A percentile compares a stretch with the other conserved stretches of the same genome.
phyloP scores from a whole-genome alignment of 2,888 invertebrate genomes.

The Dendrolimus houi region DNA sequence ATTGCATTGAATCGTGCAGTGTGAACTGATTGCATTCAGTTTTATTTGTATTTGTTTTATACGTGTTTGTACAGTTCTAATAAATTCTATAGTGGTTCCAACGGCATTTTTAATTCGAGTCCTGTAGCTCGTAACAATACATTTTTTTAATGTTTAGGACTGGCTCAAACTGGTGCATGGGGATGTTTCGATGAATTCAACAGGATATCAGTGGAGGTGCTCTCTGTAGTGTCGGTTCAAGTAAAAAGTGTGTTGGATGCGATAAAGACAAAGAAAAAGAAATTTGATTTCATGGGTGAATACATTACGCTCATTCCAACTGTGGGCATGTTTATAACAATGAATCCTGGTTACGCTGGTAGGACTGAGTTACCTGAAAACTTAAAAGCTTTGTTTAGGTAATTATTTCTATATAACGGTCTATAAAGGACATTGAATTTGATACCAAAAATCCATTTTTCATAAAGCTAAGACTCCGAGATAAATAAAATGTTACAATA shows the following conservation, averaged over 20 bases:
- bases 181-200: conserved; percentile 98
- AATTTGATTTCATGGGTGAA: conserved; percentile 91
- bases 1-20: too few species aligned
- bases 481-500: neutral
- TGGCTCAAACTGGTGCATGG: conserved; percentile 97
- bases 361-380: conserved; percentile 93
- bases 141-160: conserved; percentile 50
- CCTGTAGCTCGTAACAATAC: too few species aligned
- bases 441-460: neutral
- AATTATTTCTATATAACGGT: conserved; percentile 1
- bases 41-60: too few species aligned
- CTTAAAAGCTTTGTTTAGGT: conserved; percentile 80
- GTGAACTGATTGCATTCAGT: too few species aligned
- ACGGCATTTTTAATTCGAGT: too few species aligned
- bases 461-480: neutral
- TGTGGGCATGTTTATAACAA: conserved; percentile 95
- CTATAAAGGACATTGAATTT: neutral
- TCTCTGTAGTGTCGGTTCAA: conserved; percentile 97
- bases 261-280: conserved; percentile 86
- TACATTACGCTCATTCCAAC: conserved; percentile 84
- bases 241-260: conserved; percentile 92
- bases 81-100: too few species aligned
- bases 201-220: conserved; percentile 94
- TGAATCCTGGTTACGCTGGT: conserved; percentile 98
- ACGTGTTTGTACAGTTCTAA: too few species aligned